Evolutionary conservation across 1,140 invertebrate genomes (phyloP).

Genomic region (Atta texana): DNA sequence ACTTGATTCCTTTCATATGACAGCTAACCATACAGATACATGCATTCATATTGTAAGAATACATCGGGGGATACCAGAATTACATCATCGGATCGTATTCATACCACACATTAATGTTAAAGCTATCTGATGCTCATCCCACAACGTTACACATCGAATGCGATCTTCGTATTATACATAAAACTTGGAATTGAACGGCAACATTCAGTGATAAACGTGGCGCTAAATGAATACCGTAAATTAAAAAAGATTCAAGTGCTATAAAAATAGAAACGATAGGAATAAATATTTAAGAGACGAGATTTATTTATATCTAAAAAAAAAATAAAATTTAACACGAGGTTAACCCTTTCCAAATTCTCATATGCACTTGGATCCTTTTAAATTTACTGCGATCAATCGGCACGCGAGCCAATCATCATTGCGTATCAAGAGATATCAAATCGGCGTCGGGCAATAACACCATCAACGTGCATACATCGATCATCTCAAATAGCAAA

Average conservation of each 20-base stretch:
- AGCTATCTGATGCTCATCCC: constrained; percentile 37
- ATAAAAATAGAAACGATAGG: neutral
- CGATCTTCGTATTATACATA: constrained; percentile 11
- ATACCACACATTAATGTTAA: constrained; percentile 35
- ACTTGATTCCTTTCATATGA: constrained; percentile 27
- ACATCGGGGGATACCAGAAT: constrained; percentile 30
- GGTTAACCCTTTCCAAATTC: neutral
- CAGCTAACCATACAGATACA: constrained; percentile 35
- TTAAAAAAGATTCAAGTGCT: neutral
- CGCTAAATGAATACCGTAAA: constrained; percentile 6
- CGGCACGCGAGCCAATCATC: neutral
- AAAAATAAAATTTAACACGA: neutral
- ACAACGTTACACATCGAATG: constrained; percentile 47
- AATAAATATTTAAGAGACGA: neutral
- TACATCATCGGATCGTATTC: constrained; percentile 53
- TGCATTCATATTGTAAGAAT: constrained; percentile 52
- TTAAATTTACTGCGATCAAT: constrained; percentile 21
- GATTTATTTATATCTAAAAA: neutral
- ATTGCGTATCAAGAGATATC: constrained; percentile 11
- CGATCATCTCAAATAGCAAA: constrained; percentile 56
- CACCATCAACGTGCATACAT: constrained; percentile 63
- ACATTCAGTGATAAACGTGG: constrained; percentile 3
- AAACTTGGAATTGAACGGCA: constrained; percentile 28
- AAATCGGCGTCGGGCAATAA: constrained; percentile 41
- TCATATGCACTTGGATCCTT: neutral